Conservation (phyloP, 2,888 invertebrate species). For the Heliconius charithonia region DNA sequence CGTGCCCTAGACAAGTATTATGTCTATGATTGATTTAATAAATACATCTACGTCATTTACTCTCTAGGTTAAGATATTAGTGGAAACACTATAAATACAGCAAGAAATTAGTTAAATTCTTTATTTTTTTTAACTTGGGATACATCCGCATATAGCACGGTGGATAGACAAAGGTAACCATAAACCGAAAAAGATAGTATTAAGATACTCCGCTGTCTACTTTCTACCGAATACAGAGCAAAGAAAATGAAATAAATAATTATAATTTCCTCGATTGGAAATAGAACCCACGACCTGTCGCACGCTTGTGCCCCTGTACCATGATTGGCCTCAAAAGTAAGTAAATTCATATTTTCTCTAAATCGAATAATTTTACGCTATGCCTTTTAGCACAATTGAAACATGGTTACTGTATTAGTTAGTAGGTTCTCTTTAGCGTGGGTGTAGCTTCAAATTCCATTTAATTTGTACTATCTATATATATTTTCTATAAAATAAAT, state of each 20-base stretch:
- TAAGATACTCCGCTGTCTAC: too few species aligned
- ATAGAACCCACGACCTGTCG: too few species aligned
- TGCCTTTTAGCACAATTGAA: not conserved
- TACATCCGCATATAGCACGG: too few species aligned
- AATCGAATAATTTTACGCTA: not conserved
- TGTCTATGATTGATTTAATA: conserved; percentile 43
- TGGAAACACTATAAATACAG: not conserved
- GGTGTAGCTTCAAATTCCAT: not conserved
- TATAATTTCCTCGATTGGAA: too few species aligned
- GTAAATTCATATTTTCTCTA: too few species aligned
- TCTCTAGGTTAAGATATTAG: conserved; percentile 27
- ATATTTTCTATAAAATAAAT: not conserved
- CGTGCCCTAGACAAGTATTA: conserved; percentile 44
- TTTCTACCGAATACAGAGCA: too few species aligned
- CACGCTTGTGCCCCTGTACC: too few species aligned
- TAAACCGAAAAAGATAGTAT: too few species aligned
- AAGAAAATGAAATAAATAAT: too few species aligned
- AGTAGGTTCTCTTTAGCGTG: not conserved
- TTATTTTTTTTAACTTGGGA: not conserved
- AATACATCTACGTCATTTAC: conserved; percentile 38
- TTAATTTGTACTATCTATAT: not conserved
- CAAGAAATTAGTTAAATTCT: not conserved
- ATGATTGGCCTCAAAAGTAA: too few species aligned
- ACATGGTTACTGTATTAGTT: not conserved
- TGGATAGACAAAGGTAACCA: too few species aligned